These are phyloP conservation scores for Euzetes globulus DNA, from an alignment of 2,888 invertebrate genomes.

Conservation along the genomic window DNA sequence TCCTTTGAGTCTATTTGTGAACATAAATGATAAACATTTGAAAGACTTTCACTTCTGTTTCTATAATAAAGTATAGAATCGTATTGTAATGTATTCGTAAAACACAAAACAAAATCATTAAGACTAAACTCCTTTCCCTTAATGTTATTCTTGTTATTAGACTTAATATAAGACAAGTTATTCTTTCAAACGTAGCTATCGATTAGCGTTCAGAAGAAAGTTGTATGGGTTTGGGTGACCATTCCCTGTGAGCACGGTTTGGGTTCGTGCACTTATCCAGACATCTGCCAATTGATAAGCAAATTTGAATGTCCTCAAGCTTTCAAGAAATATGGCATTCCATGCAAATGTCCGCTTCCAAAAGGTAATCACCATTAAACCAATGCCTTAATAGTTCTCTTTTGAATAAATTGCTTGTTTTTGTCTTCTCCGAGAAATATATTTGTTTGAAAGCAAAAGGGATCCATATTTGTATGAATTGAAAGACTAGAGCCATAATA, in stretches of 20 bases:
- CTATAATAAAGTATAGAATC: background rate
- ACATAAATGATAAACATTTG: background rate
- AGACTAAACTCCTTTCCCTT: background rate
- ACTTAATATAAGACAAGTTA: background rate
- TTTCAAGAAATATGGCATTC: conserved; percentile 26
- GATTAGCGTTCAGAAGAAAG: conserved; percentile 28
- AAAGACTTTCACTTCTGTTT: background rate
- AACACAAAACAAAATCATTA: conserved; percentile 4
- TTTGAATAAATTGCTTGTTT: background rate
- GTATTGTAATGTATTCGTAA: background rate
- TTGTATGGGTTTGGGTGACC: conserved; percentile 5
- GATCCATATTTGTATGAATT: background rate
- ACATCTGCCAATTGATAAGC: conserved; percentile 4
- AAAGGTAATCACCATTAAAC: background rate
- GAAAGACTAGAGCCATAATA: background rate
- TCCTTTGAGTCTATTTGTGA: background rate
- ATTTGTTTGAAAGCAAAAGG: no score
- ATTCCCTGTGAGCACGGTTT: conserved; percentile 24
- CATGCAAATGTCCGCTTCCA: conserved; percentile 26
- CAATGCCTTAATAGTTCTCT: background rate
- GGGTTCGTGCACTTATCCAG: conserved; percentile 27
- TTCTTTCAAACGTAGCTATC: conserved; percentile 17
- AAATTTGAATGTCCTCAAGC: conserved; percentile 21
- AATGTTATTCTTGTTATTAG: background rate
- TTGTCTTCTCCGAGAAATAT: no score